Evolutionary conservation across 1,140 invertebrate species (phyloP).

Genomic region (Drosophila sulfurigaster): DNA sequence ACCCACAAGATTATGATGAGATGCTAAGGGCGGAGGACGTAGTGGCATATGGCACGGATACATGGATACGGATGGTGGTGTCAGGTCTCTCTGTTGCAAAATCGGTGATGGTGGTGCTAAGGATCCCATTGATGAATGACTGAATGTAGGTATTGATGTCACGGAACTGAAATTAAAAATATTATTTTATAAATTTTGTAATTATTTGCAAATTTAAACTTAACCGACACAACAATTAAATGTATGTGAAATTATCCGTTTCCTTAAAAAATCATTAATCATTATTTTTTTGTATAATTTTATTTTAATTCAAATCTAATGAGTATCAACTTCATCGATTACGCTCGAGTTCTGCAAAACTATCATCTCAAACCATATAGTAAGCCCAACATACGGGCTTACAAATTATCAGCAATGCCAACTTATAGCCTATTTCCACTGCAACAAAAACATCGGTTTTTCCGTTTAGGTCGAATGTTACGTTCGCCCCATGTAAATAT

Average conservation of each 20-base stretch:
- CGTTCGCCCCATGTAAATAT: no score
- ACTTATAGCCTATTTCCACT: no score
- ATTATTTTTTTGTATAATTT: no score
- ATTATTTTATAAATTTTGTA: not conserved
- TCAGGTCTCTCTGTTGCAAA: constrained; percentile 76
- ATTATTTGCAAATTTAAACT: not conserved
- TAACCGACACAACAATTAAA: not conserved
- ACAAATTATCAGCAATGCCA: no score
- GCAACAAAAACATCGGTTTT: no score
- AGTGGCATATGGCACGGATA: constrained; percentile 82
- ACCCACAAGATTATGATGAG: constrained; percentile 47
- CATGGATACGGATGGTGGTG: constrained; percentile 74
- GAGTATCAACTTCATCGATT: no score
- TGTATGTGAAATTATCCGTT: not conserved
- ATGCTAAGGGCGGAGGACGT: constrained; percentile 54
- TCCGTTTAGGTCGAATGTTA: no score
- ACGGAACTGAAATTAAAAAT: constrained; percentile 53
- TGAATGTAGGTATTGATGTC: constrained; percentile 70
- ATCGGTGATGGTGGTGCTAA: constrained; percentile 70
- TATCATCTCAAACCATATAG: no score
- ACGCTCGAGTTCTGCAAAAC: no score
- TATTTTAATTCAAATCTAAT: no score
- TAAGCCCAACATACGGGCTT: no score
- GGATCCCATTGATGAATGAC: constrained; percentile 66
- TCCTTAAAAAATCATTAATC: no score